Percentiles rank a stretch among this genome's conserved stretches.
Conservation (phyloP, 2,113 vertebrate species). For the Notothenia coriiceps region DNA sequence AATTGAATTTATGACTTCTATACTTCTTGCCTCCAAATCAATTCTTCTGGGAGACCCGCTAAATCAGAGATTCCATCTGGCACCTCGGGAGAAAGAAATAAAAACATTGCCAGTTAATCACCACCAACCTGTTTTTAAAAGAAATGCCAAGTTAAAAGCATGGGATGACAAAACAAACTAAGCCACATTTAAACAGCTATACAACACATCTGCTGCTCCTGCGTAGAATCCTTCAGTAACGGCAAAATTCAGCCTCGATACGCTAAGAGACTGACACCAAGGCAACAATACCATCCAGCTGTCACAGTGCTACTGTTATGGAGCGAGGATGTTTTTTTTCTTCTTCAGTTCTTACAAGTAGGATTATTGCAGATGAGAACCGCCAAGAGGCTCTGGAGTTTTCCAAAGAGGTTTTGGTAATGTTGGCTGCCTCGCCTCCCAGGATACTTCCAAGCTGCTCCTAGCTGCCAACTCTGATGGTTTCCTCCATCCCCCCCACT, state of each 20-base stretch:
- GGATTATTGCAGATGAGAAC: conserved; percentile 65
- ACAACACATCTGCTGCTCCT: conserved; percentile 10
- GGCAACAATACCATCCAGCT: conserved; percentile 35
- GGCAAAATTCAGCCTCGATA: background rate
- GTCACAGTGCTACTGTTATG: conserved; percentile 44
- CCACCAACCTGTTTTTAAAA: conserved; percentile 27
- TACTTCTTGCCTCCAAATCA: conserved; percentile 56
- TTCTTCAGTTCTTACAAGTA: conserved; percentile 39
- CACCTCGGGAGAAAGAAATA: conserved; percentile 1
- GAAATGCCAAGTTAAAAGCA: conserved; percentile 21
- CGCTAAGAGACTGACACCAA: conserved; percentile 18
- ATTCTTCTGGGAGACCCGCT: conserved; percentile 52
- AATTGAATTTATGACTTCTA: conserved; percentile 61
- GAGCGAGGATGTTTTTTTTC: conserved; percentile 23
- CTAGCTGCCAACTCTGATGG: conserved; percentile 60
- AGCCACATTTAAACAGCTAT: conserved; percentile 27
- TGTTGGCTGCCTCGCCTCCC: conserved; percentile 60
- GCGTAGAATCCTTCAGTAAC: background rate
- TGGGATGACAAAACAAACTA: conserved; percentile 23
- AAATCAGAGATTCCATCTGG: conserved; percentile 55
- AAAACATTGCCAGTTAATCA: conserved; percentile 45
- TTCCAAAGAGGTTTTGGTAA: conserved; percentile 63
- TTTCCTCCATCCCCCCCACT: conserved; percentile 30
- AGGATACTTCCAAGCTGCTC: conserved; percentile 59
- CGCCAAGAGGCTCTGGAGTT: conserved; percentile 57